phyloP scores from a whole-genome alignment of 2,797 vertebrate genomes.

The Dendrocincla fuliginosa region DNA sequence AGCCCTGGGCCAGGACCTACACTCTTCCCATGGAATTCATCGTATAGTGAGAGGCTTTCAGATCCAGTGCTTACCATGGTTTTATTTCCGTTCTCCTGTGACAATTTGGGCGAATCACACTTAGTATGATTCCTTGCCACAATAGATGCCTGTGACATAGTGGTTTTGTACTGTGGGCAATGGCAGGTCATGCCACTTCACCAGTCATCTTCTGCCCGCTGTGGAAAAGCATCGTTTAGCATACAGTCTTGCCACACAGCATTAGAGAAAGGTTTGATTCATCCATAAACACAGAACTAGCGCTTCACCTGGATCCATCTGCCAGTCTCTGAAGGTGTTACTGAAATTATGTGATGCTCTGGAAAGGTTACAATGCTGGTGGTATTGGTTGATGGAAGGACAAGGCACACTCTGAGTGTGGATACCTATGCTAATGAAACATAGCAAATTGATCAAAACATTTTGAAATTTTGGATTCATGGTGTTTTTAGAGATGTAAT shows the following conservation, averaged over 20 bases:
- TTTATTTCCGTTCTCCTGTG: not conserved
- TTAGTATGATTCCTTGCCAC: not conserved
- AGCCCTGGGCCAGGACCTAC: no score
- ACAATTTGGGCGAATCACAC: not conserved
- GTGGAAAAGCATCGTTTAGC: fast-evolving
- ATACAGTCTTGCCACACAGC: not conserved
- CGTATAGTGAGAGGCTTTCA: not conserved
- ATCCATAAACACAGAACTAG: not conserved
- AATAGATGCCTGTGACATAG: not conserved
- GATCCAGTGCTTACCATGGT: fast-evolving
- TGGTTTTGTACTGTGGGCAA: not conserved
- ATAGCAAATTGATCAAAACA: not conserved
- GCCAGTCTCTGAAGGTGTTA: not conserved
- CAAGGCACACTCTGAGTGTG: not conserved
- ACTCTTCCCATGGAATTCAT: not conserved
- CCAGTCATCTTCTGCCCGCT: not conserved
- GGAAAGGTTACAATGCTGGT: not conserved
- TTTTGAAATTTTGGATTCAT: not conserved
- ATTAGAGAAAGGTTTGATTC: not conserved
- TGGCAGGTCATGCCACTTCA: not conserved
- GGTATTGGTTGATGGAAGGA: not conserved
- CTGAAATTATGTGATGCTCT: not conserved
- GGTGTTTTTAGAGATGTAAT: not conserved
- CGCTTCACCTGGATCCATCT: not conserved
- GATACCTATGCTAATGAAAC: not conserved